Evolutionary conservation across 2,888 invertebrate genomes (phyloP).

Genomic region (Polydrusus cervinus): DNA sequence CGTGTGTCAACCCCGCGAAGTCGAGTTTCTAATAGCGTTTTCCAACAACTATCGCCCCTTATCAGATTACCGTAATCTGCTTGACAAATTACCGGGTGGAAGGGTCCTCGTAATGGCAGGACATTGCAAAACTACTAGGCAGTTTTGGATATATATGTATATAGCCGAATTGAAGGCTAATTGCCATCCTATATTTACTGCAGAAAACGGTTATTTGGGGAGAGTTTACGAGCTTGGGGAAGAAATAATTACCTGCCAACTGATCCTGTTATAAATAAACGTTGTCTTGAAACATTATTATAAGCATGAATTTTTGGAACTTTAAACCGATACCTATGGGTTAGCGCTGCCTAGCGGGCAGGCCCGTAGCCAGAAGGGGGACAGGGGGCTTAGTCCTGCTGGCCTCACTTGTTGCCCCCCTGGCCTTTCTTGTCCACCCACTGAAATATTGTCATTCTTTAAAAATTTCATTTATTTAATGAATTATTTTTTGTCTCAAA

Average conservation of each 20-base stretch:
- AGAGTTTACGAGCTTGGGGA: slow-evolving; percentile 2
- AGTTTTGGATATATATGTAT: slow-evolving; percentile 15
- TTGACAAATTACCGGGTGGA: slow-evolving; percentile 32
- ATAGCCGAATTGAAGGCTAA: slow-evolving; percentile 1
- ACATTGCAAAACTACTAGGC: slow-evolving; percentile 20
- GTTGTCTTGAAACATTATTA: too few species aligned
- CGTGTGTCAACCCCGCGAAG: neutral
- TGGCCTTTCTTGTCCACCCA: too few species aligned
- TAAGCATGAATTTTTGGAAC: too few species aligned
- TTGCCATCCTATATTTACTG: slow-evolving; percentile 2
- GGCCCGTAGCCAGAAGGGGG: too few species aligned
- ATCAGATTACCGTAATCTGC: slow-evolving; percentile 33
- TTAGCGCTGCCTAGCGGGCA: too few species aligned
- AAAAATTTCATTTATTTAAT: too few species aligned
- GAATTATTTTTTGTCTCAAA: too few species aligned
- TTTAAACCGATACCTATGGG: too few species aligned
- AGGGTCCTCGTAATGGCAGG: slow-evolving; percentile 28
- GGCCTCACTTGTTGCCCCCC: too few species aligned
- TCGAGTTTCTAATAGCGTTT: slow-evolving; percentile 21
- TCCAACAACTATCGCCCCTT: slow-evolving; percentile 31
- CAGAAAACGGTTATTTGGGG: neutral
- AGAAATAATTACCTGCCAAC: slow-evolving; percentile 3
- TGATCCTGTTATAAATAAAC: neutral
- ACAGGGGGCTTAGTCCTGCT: too few species aligned
- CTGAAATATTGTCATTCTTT: too few species aligned